Evolutionary conservation across 1,140 invertebrate genomes (phyloP), one percentile per base, ranked within the genome.

Genomic region (Heliconius hermathena): DNA sequence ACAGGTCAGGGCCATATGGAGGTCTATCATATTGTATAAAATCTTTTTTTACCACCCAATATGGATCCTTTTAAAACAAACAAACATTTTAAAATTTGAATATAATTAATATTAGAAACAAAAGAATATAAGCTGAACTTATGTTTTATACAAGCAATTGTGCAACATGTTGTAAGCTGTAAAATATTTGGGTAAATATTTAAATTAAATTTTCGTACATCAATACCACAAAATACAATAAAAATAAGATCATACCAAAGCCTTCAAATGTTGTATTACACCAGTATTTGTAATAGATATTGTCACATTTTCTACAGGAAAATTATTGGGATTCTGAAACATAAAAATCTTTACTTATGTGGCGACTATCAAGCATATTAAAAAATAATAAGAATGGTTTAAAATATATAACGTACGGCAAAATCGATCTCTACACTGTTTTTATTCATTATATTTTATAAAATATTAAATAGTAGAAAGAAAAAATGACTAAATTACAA

Each of bases 281-380:
- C 94, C 94, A 22, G 86, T 85, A 85, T 94, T 90, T 18, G 82
- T 87, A 9, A 94, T 86, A 20, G 87, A 81, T 71, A 95, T 77
- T 33, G 83, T 88, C 78, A 95, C 71, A 33, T 88, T 87, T 80
- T 95, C 94, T 11, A 91, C 82, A 11, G 93, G 90, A 73, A 94
- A 86, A 77, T 90, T 90, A 18, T 94, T 85, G 22, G 92, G 92
- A 83, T 95, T 95, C 94, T 95, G 84, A 82, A 92, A 93, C 13
- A 82, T 73, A 29, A 74, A 77, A 57, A 36, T 71, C 33, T 73
- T 57, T 36, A 74, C 52, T 22, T 81, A 78, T 81, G 80, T 81
- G 80, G 80, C 80, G 73, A 70, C 74, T 4, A 46, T 36, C 22
- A n/a, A 9, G 41, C n/a, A 76, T 1, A 70, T 16, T 46, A 46